phyloP scores from a whole-genome alignment of 1,140 invertebrate genomes.

The Acyrthosiphon pisum region DNA sequence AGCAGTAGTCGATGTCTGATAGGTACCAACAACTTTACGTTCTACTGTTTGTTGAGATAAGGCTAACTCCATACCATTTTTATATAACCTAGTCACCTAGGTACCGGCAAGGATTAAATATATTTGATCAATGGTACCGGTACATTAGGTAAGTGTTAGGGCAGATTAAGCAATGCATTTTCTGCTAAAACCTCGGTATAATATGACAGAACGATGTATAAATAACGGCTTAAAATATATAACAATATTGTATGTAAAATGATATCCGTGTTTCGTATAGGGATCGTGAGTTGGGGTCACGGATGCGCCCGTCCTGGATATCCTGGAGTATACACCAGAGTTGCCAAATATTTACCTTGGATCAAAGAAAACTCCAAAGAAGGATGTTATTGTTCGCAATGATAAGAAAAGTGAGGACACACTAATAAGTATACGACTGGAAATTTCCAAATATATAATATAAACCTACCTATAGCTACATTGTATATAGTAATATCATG shows the following conservation, averaged over 20 bases:
- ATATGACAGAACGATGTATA: no score
- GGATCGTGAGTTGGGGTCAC: slow-evolving; percentile 78
- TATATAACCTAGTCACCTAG: no score
- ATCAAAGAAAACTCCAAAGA: slow-evolving; percentile 65
- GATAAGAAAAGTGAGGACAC: background rate
- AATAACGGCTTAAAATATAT: no score
- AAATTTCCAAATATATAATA: background rate
- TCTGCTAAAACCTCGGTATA: no score
- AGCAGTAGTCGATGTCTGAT: no score
- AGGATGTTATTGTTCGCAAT: slow-evolving; percentile 60
- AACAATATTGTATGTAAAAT: background rate
- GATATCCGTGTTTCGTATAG: slow-evolving; percentile 60
- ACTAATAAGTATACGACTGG: background rate
- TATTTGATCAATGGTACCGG: no score
- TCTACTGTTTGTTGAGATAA: no score
- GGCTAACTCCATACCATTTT: no score
- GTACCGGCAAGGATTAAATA: no score
- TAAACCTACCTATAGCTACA: background rate
- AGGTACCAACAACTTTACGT: no score
- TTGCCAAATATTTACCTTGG: slow-evolving; percentile 75
- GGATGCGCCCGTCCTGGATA: slow-evolving; percentile 76
- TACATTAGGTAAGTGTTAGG: no score
- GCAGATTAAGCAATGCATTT: no score
- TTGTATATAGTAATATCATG: background rate
- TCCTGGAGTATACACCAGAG: slow-evolving; percentile 78